phyloP scores from a whole-genome alignment of 2,888 invertebrate species.

The Mesodorylaimus sp. region DNA sequence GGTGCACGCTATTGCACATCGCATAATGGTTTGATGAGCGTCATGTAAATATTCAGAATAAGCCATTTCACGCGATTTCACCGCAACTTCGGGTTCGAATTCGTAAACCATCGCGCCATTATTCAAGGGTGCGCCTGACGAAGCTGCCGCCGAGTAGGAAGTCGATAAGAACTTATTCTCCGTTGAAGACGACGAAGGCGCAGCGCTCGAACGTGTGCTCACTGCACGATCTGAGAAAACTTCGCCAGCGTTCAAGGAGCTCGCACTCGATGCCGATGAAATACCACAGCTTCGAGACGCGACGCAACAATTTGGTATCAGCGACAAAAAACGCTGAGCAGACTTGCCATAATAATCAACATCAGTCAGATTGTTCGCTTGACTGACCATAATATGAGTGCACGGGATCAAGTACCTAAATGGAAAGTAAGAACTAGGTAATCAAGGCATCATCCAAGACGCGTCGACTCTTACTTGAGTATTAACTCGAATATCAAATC shows the following conservation, averaged over 20 bases:
- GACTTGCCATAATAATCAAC: constrained; percentile 53
- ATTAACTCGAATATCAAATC: constrained; percentile 82
- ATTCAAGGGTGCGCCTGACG: not conserved
- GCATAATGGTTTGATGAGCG: not conserved
- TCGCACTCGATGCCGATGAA: not conserved
- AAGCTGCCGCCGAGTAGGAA: not conserved
- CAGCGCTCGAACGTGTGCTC: too few relatives aligned
- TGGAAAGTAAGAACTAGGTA: constrained; percentile 8
- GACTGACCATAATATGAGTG: constrained; percentile 60
- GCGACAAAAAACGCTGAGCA: constrained; percentile 53
- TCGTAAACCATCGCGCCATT: not conserved
- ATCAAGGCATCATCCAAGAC: too few relatives aligned
- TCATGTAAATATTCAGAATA: constrained; percentile 8
- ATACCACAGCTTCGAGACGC: not conserved
- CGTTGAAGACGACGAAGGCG: too few relatives aligned
- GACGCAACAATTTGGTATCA: constrained; percentile 43
- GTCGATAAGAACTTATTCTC: not conserved
- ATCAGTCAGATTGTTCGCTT: constrained; percentile 43
- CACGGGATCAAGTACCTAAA: constrained; percentile 58
- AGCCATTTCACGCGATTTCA: not conserved
- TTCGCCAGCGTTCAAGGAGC: not conserved
- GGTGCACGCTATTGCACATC: not conserved
- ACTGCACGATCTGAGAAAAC: not conserved
- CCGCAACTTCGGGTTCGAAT: not conserved
- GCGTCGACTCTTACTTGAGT: constrained; percentile 42